Percentiles rank a stretch among this genome's conserved stretches.
Conservation (phyloP, 2,113 vertebrate species). For the Chloroceryle aenea region DNA sequence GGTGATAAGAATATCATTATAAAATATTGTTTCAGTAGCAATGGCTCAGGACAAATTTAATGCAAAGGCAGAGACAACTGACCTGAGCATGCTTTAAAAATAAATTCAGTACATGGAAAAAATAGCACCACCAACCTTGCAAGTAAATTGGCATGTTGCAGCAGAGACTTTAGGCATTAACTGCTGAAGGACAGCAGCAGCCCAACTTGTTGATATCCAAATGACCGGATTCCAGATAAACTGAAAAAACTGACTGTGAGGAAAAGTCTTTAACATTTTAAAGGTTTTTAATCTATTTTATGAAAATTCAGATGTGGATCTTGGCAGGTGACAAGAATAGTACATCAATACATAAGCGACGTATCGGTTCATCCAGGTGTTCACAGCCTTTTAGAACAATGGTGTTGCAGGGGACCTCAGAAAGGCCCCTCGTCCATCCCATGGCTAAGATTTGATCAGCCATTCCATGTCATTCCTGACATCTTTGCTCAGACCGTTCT, state of each 20-base stretch:
- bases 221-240: constrained; percentile 86
- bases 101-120: constrained; percentile 89
- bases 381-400: background rate
- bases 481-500: background rate
- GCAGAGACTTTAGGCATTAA: constrained; percentile 81
- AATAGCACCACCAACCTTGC: constrained; percentile 95
- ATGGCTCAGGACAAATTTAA: constrained; percentile 91
- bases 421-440: background rate
- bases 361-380: background rate
- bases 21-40: constrained; percentile 93
- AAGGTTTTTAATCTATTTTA: constrained; percentile 30
- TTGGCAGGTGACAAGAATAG: background rate
- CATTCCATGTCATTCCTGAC: background rate
- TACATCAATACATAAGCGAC: background rate
- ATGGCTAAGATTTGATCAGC: background rate
- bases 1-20: constrained; percentile 92
- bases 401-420: background rate
- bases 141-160: constrained; percentile 85
- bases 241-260: constrained; percentile 84
- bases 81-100: constrained; percentile 86
- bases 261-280: constrained; percentile 80
- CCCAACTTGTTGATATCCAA: constrained; percentile 85
- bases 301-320: constrained; percentile 45
- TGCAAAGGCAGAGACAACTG: constrained; percentile 96
- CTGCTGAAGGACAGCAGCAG: constrained; percentile 82